These are phyloP conservation scores for Pontoporia blainvillei DNA, from an alignment of 2,113 vertebrate species.

Conservation along the genomic window DNA sequence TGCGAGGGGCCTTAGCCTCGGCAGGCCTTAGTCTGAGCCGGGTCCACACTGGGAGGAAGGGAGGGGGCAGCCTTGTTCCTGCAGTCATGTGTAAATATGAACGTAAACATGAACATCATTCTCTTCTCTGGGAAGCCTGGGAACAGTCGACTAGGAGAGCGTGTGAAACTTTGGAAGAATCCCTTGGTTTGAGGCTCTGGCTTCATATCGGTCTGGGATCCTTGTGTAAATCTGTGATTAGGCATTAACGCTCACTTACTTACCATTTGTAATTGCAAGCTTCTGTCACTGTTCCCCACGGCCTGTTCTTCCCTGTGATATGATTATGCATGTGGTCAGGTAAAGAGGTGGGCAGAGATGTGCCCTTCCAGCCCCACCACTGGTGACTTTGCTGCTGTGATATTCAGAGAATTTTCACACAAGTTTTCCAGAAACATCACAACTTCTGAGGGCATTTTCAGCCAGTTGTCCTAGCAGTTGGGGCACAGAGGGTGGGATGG, in stretches of 20 bases:
- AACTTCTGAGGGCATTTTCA: neutral
- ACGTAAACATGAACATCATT: neutral
- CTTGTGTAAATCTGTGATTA: neutral
- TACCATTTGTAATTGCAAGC: neutral
- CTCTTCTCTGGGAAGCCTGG: neutral
- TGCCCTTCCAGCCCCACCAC: neutral
- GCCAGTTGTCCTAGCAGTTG: neutral
- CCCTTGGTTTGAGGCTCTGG: neutral
- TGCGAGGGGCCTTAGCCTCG: neutral
- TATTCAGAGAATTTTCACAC: neutral
- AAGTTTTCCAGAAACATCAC: neutral
- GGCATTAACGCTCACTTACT: neutral
- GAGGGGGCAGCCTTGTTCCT: neutral
- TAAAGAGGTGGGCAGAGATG: neutral
- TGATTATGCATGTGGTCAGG: neutral
- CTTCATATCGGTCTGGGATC: neutral
- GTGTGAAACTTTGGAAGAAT: neutral
- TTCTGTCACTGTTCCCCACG: neutral
- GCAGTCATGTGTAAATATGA: neutral
- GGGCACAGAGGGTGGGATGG: neutral
- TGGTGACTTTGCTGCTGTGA: neutral
- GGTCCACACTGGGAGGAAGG: neutral
- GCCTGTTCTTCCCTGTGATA: neutral
- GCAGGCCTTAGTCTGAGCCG: neutral
- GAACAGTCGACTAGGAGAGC: fast-evolving